Conservation (phyloP, 2,888 invertebrate species). For the Pharmacophagus antenor region DNA sequence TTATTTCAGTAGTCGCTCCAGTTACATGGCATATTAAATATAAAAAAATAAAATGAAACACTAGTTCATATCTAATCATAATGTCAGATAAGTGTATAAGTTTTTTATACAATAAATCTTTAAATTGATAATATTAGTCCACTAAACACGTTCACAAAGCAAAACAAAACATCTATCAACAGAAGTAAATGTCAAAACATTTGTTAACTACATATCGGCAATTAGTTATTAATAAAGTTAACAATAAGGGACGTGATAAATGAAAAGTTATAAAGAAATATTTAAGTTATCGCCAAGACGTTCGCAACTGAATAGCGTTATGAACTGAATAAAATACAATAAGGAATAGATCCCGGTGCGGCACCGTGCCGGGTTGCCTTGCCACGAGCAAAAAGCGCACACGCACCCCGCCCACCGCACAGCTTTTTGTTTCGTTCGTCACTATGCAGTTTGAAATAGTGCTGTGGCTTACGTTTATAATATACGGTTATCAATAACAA, state of each 20-base stretch:
- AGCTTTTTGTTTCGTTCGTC: conserved; percentile 30
- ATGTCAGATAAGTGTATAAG: conserved; percentile 40
- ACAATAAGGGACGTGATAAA: conserved; percentile 40
- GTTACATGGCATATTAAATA: conserved; percentile 57
- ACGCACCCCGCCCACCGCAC: conserved; percentile 39
- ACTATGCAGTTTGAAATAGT: conserved; percentile 26
- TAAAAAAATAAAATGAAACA: conserved; percentile 60
- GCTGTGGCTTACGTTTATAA: not conserved
- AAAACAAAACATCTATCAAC: conserved; percentile 53
- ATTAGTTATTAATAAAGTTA: conserved; percentile 30
- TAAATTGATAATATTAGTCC: conserved; percentile 46
- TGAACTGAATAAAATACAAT: conserved; percentile 72
- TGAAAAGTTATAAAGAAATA: conserved; percentile 36
- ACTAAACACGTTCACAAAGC: conserved; percentile 58
- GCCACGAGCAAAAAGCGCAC: conserved; percentile 53
- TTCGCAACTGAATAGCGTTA: conserved; percentile 63
- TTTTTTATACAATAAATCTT: conserved; percentile 34
- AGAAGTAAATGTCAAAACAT: conserved; percentile 45
- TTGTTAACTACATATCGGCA: conserved; percentile 65
- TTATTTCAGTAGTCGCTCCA: conserved; percentile 59
- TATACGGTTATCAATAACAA: conserved; percentile 32
- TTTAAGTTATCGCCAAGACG: conserved; percentile 53
- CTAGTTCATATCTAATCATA: conserved; percentile 67
- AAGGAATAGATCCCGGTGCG: conserved; percentile 63
- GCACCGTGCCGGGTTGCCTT: conserved; percentile 46